Percentiles rank a stretch among this genome's conserved stretches.
These are phyloP conservation scores for Epizoanthus rinbou DNA, from an alignment of 92 coral and sea anemone species.

Conservation along the genomic window DNA sequence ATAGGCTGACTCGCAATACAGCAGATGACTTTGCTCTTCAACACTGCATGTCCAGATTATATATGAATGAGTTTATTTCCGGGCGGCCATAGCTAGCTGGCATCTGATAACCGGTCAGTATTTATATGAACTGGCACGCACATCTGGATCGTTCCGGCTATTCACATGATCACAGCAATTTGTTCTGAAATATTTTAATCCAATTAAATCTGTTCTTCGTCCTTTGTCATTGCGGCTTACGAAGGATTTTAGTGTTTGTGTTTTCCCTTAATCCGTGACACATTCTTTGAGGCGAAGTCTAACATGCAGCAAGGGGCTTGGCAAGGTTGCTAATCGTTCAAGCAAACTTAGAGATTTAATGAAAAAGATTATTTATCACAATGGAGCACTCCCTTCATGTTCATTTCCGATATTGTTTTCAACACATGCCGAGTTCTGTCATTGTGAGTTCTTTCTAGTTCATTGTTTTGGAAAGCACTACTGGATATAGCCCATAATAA, in stretches of 20 bases:
- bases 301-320: neutral
- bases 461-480: too few species aligned
- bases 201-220: neutral
- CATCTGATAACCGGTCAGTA: too few species aligned
- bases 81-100: too few species aligned
- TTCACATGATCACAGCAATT: neutral
- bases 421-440: neutral
- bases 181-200: neutral
- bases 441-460: too few species aligned
- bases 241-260: neutral
- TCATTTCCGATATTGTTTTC: neutral
- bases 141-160: neutral
- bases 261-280: constrained; percentile 8
- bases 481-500: too few species aligned
- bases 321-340: neutral
- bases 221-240: neutral
- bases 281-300: neutral
- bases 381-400: too few species aligned
- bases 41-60: too few species aligned
- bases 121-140: too few species aligned
- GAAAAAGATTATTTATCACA: too few species aligned
- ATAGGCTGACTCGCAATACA: too few species aligned
- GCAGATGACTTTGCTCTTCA: too few species aligned
- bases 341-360: neutral
- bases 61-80: too few species aligned